Evolutionary conservation across 2,113 vertebrate species (phyloP), one percentile per base, ranked within the genome.

Genomic region (Gallinago undulata): DNA sequence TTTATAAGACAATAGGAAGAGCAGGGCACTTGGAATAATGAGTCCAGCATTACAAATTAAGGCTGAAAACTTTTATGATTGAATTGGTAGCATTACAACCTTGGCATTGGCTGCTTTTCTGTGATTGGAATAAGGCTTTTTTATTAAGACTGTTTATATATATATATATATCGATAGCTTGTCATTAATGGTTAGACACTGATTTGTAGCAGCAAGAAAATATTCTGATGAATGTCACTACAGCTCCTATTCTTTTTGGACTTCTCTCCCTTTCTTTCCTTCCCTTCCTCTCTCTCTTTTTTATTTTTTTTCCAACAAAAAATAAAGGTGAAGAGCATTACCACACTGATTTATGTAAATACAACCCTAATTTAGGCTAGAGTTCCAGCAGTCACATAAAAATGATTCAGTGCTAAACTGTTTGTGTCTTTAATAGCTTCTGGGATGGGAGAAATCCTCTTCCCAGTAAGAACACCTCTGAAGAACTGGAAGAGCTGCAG

Each of bases 371-470:
- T 90, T 69, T 62, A 87, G 66, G 57, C 39, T 93, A 48, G 74
- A 96, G 89, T 96, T 95, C 78, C 30, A 96, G 31, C 59, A 94
- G 64, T 94, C 91, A 51, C 73, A 69, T 80, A 94, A 91, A 96
- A 90, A 94, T 97, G 81, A 97, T 89, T 93, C 69, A 77, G 8
- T 94, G 60, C 37, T 79, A 94, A 10, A 28, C 55, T 94, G 48
- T 76, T 94, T 86, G 82, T 90, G 63, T 35, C 60, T 88, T 95
- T 97, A 97, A 96, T 96, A 96, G 85, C 81, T 95, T 96, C 68
- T 93, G 93, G 85, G 78, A 93, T 76, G n/a, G 35, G 88, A 80
- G 2, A 57, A 96, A 81, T 55, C 33, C 43, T 84, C 37, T 66
- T 97, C 78, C 76, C 82, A 74, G 23, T 66, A 78, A 90, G 84